A percentile compares a stretch with the other conserved stretches of the same genome.
Evolutionary conservation across 1,140 invertebrate species (phyloP).

Genomic region (Kradibia gibbosae): DNA sequence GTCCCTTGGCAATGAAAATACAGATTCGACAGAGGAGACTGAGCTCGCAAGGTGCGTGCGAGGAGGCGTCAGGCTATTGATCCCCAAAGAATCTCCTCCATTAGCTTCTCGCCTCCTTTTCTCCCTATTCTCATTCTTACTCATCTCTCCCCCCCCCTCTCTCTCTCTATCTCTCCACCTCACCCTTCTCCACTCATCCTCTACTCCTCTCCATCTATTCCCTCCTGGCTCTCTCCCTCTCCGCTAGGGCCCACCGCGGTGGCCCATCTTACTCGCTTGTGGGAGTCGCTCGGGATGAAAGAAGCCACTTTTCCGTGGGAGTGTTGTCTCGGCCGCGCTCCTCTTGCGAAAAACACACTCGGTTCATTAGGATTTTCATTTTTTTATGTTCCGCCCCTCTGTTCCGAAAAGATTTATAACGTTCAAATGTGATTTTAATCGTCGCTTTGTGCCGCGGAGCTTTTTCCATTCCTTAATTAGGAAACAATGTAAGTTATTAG

Average conservation of each 20-base stretch:
- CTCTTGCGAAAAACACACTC: conserved; percentile 37
- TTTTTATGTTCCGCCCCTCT: not conserved
- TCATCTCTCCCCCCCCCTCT: not conserved
- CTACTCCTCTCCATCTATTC: not conserved
- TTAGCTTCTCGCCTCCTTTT: conserved; percentile 28
- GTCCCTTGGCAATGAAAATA: conserved; percentile 33
- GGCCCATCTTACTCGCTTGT: not conserved
- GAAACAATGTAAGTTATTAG: conserved; percentile 43
- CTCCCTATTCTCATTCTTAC: not conserved
- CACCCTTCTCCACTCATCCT: not conserved
- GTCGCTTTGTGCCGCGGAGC: conserved; percentile 27
- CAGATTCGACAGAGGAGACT: conserved; percentile 8
- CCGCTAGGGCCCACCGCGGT: not conserved
- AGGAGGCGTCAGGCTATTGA: conserved; percentile 30
- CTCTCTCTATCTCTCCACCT: not conserved
- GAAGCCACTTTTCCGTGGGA: conserved; percentile 47
- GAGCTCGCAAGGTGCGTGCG: conserved; percentile 11
- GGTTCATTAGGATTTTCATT: conserved; percentile 39
- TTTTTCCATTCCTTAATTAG: conserved; percentile 42
- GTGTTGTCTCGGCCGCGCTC: not conserved
- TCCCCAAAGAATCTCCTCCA: conserved; percentile 35
- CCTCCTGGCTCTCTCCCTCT: not conserved
- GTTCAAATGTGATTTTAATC: conserved; percentile 42
- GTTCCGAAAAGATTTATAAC: conserved; percentile 39
- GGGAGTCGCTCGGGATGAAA: not conserved